Evolutionary conservation across 2,888 invertebrate genomes (phyloP), one percentile per base, ranked within the genome.

Genomic region (Branchipolynoe longqiensis): DNA sequence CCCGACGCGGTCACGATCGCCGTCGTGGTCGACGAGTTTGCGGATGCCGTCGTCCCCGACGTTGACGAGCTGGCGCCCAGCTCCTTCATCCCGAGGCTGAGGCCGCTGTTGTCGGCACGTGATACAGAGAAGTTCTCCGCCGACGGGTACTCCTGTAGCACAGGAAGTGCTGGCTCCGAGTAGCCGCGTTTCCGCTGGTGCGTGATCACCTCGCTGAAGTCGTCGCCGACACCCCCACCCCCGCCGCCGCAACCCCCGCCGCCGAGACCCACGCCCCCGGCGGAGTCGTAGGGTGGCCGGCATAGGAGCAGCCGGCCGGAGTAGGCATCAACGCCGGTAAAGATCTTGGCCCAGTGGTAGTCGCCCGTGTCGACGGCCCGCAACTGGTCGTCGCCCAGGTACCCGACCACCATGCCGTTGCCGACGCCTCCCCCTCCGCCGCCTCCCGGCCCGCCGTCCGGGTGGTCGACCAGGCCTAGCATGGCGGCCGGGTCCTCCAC

Each of bases 121-220:
- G 84, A 84, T n/a, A 84, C 18, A 6, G 84, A 84, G 48, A 54
- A 69, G 36, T 84, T 84, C 73, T 84, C 84, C 84, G 69, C 69
- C 4, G 84, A 84, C 1, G 84, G 84, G 38, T 31, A 59, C 25
- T 84, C 84, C 33, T 59, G 84, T 4, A 84, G 73, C 22, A 84
- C 62, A 0, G 84, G 84, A 12, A 84, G 69, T n/a, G 84, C 48
- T 6, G 84, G 84, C 41, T 84, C 84, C 1, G 84, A 78, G 54
- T 78, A 78, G 48, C 78, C 78, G n/a, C 78, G 3, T 25, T 78
- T 78, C 48, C 78, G 78, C 31, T 41, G 78, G 25, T 78, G 78
- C 25, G 48, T 48, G 1, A 78, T 41, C 6, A 54, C 78, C 28
- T 78, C 78, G 1, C 25, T 31, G 41, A 25, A 78, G 28, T 78